Evolutionary conservation across 2,888 invertebrate species (phyloP).

Genomic region (Apamea sordens): DNA sequence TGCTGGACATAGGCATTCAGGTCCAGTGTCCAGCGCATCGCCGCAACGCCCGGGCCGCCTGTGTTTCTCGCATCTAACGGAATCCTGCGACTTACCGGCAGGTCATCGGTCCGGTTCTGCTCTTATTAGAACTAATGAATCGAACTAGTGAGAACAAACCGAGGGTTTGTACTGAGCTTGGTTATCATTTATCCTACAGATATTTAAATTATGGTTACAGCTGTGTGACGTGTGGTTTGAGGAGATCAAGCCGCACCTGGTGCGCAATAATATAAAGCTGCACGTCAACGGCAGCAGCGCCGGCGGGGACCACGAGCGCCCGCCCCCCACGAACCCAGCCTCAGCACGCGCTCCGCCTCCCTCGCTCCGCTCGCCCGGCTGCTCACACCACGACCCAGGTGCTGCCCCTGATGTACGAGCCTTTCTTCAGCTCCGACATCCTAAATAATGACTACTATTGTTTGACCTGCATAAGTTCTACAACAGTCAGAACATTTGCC

Average conservation of each 20-base stretch:
- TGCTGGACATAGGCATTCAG: neutral
- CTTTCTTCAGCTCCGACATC: constrained; percentile 68
- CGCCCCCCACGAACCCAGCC: constrained; percentile 24
- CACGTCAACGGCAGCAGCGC: constrained; percentile 76
- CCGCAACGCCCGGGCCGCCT: neutral
- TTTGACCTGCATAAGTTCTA: neutral
- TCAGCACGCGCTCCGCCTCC: neutral
- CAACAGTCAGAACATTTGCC: neutral
- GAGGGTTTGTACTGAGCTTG: neutral
- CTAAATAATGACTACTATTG: constrained; percentile 6
- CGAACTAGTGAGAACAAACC: no score
- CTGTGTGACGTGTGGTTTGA: constrained; percentile 88
- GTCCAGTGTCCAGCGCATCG: neutral
- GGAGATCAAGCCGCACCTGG: constrained; percentile 85
- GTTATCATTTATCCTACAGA: neutral
- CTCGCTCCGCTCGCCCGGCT: constrained; percentile 64
- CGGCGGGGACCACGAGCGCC: constrained; percentile 73
- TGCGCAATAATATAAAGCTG: constrained; percentile 85
- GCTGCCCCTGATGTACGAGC: constrained; percentile 86
- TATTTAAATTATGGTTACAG: constrained; percentile 71
- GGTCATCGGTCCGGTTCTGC: neutral
- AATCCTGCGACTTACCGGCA: neutral
- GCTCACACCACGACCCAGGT: constrained; percentile 87
- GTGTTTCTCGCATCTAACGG: neutral
- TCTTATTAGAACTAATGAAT: neutral